Percentiles rank a stretch among this genome's conserved stretches.
phyloP scores from a whole-genome alignment of 2,888 invertebrate species.

The Cactoblastis cactorum region DNA sequence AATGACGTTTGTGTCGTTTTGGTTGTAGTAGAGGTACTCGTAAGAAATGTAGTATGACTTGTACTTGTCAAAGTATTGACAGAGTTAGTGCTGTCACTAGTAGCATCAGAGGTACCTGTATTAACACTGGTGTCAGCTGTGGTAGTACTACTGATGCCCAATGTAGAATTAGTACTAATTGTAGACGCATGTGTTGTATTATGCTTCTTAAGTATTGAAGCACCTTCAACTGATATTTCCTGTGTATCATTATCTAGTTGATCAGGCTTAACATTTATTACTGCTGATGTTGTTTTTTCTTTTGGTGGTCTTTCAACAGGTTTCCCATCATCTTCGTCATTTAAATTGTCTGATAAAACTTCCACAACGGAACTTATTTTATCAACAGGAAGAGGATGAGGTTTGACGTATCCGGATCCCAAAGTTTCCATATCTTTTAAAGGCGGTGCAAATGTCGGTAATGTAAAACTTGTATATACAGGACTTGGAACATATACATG shows the following conservation, averaged over 20 bases:
- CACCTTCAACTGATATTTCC: slow-evolving; percentile 62
- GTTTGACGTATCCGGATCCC: slow-evolving; percentile 80
- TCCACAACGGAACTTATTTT: slow-evolving; percentile 77
- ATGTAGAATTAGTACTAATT: slow-evolving; percentile 25
- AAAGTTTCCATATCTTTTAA: slow-evolving; percentile 81
- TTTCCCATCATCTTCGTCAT: slow-evolving; percentile 58
- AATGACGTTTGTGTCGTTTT: slow-evolving; percentile 27
- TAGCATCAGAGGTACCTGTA: neutral
- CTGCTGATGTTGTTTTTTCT: slow-evolving; percentile 67
- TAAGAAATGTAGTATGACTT: slow-evolving; percentile 4
- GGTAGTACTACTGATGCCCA: slow-evolving; percentile 25
- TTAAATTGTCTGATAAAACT: slow-evolving; percentile 33
- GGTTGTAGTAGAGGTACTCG: slow-evolving; percentile 14
- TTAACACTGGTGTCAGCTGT: slow-evolving; percentile 12
- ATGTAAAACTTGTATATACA: slow-evolving; percentile 83
- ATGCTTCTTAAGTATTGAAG: slow-evolving; percentile 67
- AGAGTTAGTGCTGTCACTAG: neutral
- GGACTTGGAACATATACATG: slow-evolving; percentile 67
- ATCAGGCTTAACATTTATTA: slow-evolving; percentile 61
- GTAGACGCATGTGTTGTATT: slow-evolving; percentile 31
- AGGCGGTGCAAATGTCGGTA: slow-evolving; percentile 81
- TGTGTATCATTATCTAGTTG: slow-evolving; percentile 58
- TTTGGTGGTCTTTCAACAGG: slow-evolving; percentile 69
- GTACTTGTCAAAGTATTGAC: neutral
- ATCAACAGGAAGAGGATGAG: slow-evolving; percentile 84